phyloP scores from a whole-genome alignment of 2,113 vertebrate genomes.

The Malaclemys terrapin region DNA sequence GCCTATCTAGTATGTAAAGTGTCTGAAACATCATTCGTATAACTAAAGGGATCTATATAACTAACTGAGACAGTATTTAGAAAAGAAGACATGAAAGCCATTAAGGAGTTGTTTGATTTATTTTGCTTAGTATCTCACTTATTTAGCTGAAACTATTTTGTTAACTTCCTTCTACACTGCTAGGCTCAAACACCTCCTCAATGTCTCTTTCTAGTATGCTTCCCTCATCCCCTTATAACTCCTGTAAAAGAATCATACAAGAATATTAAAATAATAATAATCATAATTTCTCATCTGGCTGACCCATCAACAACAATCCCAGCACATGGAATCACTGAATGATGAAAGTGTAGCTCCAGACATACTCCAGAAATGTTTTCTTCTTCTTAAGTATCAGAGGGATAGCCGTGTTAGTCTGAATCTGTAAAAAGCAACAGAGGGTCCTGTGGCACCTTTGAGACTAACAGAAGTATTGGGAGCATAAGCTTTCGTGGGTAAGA shows the following conservation, averaged over 20 bases:
- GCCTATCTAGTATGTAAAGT: background rate
- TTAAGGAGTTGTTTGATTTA: rapidly evolving
- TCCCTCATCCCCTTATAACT: background rate
- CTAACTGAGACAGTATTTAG: background rate
- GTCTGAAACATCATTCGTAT: background rate
- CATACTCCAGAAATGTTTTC: rapidly evolving
- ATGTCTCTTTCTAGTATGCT: background rate
- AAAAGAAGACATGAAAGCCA: background rate
- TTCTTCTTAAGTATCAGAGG: too few relatives aligned
- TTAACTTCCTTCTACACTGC: rapidly evolving
- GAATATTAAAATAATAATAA: background rate
- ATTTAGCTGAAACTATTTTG: background rate
- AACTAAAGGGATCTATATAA: background rate
- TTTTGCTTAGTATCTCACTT: background rate
- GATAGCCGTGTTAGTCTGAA: too few relatives aligned
- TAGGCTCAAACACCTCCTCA: background rate
- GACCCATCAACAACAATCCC: background rate
- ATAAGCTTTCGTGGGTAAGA: too few relatives aligned
- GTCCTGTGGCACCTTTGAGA: too few relatives aligned
- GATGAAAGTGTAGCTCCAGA: background rate
- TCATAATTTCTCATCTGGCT: background rate
- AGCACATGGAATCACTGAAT: background rate
- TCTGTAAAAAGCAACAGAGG: too few relatives aligned
- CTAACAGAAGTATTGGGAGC: too few relatives aligned
- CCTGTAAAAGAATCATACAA: too few relatives aligned